A percentile compares a stretch with the other conserved stretches of the same genome.
Evolutionary conservation across 1,140 invertebrate species (phyloP).

Genomic region (Anoplophora glabripennis): DNA sequence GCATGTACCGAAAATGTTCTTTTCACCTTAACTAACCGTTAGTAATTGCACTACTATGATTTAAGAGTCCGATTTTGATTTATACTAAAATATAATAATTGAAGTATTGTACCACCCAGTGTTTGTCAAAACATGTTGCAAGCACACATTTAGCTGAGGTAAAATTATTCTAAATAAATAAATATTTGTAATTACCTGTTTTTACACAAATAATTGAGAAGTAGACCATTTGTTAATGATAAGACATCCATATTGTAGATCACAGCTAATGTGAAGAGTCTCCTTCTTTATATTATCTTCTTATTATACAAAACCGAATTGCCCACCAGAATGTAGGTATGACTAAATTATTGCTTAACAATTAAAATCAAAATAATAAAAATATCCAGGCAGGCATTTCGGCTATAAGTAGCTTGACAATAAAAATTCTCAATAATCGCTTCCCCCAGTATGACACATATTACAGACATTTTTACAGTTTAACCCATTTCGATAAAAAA

Average conservation of each 20-base stretch:
- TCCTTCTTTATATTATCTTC: slow-evolving; percentile 21
- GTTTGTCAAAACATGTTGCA: slow-evolving; percentile 18
- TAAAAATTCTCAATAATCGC: not conserved
- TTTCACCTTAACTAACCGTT: slow-evolving; percentile 3
- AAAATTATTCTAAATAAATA: slow-evolving; percentile 14
- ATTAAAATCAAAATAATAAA: no score
- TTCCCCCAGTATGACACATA: not conserved
- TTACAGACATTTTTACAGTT: not conserved
- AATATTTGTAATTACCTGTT: slow-evolving; percentile 5
- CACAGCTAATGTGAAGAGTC: slow-evolving; percentile 38
- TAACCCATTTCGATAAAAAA: no score
- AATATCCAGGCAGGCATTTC: slow-evolving; percentile 1
- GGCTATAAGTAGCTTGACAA: no score
- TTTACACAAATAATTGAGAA: slow-evolving; percentile 7
- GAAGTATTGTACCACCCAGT: not conserved
- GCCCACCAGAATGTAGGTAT: slow-evolving; percentile 1
- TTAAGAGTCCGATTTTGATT: slow-evolving; percentile 13
- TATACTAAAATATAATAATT: not conserved
- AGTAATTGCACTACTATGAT: slow-evolving; percentile 20
- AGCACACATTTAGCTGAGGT: slow-evolving; percentile 27
- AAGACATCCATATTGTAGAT: slow-evolving; percentile 38
- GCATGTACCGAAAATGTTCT: not conserved
- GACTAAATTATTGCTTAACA: slow-evolving; percentile 8
- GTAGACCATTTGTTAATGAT: slow-evolving; percentile 28
- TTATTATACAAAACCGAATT: slow-evolving; percentile 5